Percentiles rank a stretch among this genome's conserved stretches.
phyloP scores from a whole-genome alignment of 2,113 vertebrate genomes.

The Melanerpes formicivorus region DNA sequence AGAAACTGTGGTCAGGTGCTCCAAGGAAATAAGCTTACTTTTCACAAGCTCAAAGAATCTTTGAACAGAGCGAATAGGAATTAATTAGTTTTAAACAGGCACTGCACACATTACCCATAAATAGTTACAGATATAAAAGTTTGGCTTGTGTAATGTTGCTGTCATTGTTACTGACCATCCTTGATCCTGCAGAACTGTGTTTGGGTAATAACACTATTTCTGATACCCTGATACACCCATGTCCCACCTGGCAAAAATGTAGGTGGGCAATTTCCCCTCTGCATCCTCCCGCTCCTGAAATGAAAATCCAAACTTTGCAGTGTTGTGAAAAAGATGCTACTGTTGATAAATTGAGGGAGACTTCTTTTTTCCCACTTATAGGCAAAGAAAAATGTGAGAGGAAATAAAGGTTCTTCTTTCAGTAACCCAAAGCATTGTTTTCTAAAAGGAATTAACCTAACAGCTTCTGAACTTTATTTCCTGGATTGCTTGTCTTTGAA shows the following conservation, averaged over 20 bases:
- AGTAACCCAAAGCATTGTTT: not conserved
- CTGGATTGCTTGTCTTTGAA: not conserved
- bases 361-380: not conserved
- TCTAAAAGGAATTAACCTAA: not conserved
- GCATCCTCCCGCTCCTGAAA: not conserved
- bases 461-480: not conserved
- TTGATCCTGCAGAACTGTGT: not conserved
- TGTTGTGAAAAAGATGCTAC: not conserved
- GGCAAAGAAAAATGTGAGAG: not conserved
- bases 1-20: too few species aligned
- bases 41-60: not conserved
- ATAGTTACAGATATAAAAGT: not conserved
- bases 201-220: not conserved
- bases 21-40: not conserved
- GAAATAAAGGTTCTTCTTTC: not conserved
- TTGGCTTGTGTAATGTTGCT: not conserved
- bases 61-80: not conserved
- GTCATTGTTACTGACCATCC: not conserved
- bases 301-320: not conserved
- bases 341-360: not conserved
- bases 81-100: not conserved
- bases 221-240: rapidly evolving
- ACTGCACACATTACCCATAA: not conserved
- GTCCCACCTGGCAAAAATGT: not conserved
- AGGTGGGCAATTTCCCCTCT: not conserved